Evolutionary conservation across 2,113 vertebrate species (phyloP).

Genomic region (Cnemophilus loriae): DNA sequence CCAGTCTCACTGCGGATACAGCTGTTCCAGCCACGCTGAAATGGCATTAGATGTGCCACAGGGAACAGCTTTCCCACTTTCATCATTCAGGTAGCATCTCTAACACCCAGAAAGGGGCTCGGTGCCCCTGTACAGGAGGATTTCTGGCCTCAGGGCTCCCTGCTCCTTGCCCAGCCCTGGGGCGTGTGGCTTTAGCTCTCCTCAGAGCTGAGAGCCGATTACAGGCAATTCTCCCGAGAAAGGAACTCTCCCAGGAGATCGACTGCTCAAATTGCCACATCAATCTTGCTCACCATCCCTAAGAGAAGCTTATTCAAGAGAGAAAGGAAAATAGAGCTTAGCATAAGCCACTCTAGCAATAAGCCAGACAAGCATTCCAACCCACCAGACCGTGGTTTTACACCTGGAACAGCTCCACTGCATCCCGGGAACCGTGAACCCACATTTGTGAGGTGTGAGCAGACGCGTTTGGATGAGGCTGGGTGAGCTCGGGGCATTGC

Average conservation of each 20-base stretch:
- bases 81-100: neutral
- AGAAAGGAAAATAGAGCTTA: neutral
- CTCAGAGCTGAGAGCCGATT: neutral
- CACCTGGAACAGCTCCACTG: neutral
- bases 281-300: neutral
- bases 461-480: neutral
- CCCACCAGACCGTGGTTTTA: neutral
- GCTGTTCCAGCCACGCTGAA: neutral
- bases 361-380: neutral
- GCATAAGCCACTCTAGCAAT: neutral
- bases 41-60: neutral
- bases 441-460: rapidly evolving
- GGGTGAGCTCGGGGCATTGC: neutral
- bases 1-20: rapidly evolving
- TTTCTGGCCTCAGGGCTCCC: neutral
- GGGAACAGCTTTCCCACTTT: neutral
- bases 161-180: rapidly evolving
- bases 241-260: neutral
- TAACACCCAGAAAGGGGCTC: neutral
- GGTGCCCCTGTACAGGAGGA: rapidly evolving
- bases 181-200: neutral
- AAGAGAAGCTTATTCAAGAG: neutral
- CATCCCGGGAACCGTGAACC: rapidly evolving
- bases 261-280: neutral
- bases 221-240: neutral